Evolutionary conservation across 2,888 invertebrate genomes (phyloP).

Genomic region (Hesperia comma): DNA sequence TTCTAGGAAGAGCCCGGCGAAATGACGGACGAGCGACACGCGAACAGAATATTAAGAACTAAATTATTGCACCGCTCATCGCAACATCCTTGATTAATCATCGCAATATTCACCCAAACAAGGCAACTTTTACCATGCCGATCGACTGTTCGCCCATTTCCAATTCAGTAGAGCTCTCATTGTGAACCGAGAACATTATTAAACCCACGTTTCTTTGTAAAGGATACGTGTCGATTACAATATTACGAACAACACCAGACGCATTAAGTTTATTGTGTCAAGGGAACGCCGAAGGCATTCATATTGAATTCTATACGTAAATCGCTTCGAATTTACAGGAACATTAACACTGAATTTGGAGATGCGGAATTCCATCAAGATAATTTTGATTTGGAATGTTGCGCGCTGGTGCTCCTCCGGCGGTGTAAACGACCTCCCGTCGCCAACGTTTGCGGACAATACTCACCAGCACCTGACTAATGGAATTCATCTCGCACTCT

Average conservation of each 20-base stretch:
- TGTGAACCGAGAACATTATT: conserved; percentile 48
- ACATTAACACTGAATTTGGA: conserved; percentile 2
- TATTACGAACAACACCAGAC: conserved; percentile 49
- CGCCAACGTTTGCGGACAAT: conserved; percentile 39
- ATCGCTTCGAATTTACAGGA: conserved; percentile 7
- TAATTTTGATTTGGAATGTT: conserved; percentile 36
- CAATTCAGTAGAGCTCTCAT: conserved; percentile 38
- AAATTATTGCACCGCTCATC: conserved; percentile 50
- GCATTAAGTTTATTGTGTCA: conserved; percentile 53
- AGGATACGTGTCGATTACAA: conserved; percentile 52
- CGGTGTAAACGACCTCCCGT: conserved; percentile 58
- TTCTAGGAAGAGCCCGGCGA: conserved; percentile 75
- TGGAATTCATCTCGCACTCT: conserved; percentile 75
- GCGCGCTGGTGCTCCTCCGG: conserved; percentile 37
- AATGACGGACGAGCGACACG: conserved; percentile 62
- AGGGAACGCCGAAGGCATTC: conserved; percentile 40
- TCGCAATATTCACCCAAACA: conserved; percentile 42
- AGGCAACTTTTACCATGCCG: conserved; percentile 32
- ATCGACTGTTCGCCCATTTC: conserved; percentile 41
- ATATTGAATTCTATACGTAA: conserved; percentile 24
- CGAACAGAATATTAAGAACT: conserved; percentile 65
- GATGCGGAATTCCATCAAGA: conserved; percentile 20
- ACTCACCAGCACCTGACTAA: conserved; percentile 58
- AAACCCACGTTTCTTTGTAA: conserved; percentile 52
- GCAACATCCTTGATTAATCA: conserved; percentile 60